Evolutionary conservation across 2,797 vertebrate species (phyloP).

Genomic region (Falco concolor): DNA sequence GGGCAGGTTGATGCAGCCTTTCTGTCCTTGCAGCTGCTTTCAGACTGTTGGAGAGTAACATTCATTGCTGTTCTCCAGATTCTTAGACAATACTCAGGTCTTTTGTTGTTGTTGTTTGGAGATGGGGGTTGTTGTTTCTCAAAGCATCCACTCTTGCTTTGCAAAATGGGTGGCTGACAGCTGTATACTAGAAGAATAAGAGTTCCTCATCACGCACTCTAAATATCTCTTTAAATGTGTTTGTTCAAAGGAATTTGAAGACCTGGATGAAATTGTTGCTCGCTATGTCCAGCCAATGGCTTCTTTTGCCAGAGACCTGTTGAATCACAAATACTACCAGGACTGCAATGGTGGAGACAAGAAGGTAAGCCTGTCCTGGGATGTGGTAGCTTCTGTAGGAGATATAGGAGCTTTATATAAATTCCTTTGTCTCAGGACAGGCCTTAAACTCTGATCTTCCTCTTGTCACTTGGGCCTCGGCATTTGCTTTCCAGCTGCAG

Average conservation of each 20-base stretch:
- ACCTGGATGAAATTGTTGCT: constrained; percentile 97
- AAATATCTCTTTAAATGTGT: constrained; percentile 25
- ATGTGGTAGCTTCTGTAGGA: neutral
- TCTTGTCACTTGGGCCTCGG: neutral
- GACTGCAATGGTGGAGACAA: constrained; percentile 88
- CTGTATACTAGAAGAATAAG: neutral
- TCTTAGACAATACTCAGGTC: neutral
- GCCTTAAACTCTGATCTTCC: neutral
- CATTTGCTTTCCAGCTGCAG: neutral
- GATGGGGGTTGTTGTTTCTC: neutral
- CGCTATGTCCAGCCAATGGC: constrained; percentile 98
- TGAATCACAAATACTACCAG: constrained; percentile 96
- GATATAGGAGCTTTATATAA: neutral
- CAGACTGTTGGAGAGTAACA: neutral
- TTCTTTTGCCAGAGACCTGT: constrained; percentile 92
- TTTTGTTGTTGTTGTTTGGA: too few relatives aligned
- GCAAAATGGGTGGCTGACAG: neutral
- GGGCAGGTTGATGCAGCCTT: neutral
- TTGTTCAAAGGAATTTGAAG: constrained; percentile 91
- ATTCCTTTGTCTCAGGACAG: neutral
- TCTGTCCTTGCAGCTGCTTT: neutral
- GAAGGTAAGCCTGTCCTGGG: constrained; percentile 78
- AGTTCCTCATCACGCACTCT: neutral
- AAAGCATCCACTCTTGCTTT: neutral
- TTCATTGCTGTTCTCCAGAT: neutral